Base-by-base conservation (phyloP, 2,113 vertebrate species). In the Hyperoodon ampullatus region DNA sequence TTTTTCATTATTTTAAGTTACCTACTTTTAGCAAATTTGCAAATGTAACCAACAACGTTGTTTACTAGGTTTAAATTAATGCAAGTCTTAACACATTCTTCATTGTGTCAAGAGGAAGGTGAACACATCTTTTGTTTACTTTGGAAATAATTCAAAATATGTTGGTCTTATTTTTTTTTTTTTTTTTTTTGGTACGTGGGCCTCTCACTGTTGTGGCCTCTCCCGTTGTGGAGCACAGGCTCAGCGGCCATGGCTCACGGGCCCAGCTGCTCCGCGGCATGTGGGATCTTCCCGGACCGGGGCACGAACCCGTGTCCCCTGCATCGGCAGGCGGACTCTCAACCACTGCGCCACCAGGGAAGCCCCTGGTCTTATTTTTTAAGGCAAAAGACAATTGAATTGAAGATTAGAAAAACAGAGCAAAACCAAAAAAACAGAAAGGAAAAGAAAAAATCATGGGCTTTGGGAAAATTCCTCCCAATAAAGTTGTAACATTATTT, bases 11-110 rank as follows among this genome's bases (percentile, higher is more conserved):
- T 83, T 61, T 93, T 94, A 77, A 90, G n/a, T 24, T 93, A 84
- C 0, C 33, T 21, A 74, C 5, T 93, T 60, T 44, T 77, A 53
- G 30, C 58, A 96, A 88, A 0, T 5, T 72, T 74, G 19, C 8
- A 89, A 95, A 18, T 93, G 93, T 92, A 63, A 77, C 30, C 60
- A 75, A 86, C 3, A 60, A 42, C 55, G n/a, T 50, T 92, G 33
- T 92, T 80, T 95, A 47, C 53, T 61, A 93, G 63, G 24, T 65
- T 92, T 86, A 75, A 78, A 66, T 66, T 93, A 83, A 75, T 12
- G 19, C 18, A 95, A 92, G 70, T 14, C 53, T 50, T 58, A 61
- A 63, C 65, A 88, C 33, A 75, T 75, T 84, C 24, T 81, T 88
- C 30, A 95, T 47, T 71, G 10, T 78, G n/a, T 87, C 70, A 61